Conservation (phyloP, 2,797 vertebrate species). For the Luscinia luscinia region DNA sequence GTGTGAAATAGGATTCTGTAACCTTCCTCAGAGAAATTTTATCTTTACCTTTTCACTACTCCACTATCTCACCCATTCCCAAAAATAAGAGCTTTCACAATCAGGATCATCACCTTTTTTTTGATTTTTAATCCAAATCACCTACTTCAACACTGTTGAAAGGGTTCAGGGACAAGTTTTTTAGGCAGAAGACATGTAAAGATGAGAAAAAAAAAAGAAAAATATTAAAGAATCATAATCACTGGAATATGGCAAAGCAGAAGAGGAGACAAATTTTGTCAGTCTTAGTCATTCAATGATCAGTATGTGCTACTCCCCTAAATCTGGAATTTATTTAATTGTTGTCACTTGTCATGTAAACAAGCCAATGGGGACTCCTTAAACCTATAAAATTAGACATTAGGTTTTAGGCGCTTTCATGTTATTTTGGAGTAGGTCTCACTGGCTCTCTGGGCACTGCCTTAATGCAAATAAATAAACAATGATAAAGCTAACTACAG, state of each 20-base stretch:
- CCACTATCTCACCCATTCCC: not conserved
- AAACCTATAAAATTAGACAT: constrained; percentile 50
- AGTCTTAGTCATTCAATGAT: not conserved
- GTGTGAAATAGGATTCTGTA: not conserved
- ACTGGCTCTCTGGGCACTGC: not conserved
- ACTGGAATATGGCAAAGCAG: not conserved
- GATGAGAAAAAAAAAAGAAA: accelerated
- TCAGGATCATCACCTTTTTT: not conserved
- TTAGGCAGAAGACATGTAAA: not conserved
- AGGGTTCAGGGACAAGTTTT: not conserved
- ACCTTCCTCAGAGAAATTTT: not conserved
- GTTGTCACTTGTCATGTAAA: constrained; percentile 61
- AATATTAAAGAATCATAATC: not conserved
- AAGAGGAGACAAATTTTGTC: not conserved
- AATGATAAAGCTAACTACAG: not conserved
- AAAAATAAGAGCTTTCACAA: not conserved
- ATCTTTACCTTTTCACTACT: not conserved
- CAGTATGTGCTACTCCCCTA: not conserved
- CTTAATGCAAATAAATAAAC: constrained; percentile 17
- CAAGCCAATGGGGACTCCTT: constrained; percentile 44
- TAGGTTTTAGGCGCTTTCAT: not conserved
- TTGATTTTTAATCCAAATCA: not conserved
- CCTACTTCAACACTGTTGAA: not conserved
- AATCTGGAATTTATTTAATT: constrained; percentile 56
- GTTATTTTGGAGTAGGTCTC: constrained; percentile 4